Evolutionary conservation across 1,140 invertebrate genomes (phyloP), one percentile per base, ranked within the genome.

Genomic region (Apis florea): DNA sequence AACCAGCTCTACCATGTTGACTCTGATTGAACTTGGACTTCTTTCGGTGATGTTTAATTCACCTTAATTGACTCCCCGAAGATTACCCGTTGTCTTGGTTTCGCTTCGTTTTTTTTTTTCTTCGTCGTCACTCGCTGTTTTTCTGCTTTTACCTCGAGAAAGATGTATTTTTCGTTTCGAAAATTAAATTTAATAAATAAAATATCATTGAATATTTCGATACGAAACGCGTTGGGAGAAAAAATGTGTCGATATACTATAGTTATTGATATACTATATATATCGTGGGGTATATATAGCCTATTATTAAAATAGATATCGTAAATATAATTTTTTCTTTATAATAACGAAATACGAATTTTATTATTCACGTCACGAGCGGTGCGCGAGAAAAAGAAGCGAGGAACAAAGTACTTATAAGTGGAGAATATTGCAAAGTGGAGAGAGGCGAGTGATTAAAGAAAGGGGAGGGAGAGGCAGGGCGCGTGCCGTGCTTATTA

Each of bases 401-500:
- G 71, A 58, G 79, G 17, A 68, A 53, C 53, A 81, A 75, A 82
- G 54, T 77, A 40, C 31, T 40, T 40, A 40, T 40, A 40, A 40
- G 31, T 40, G 31, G 31, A 40, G 49, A 78, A 31, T 82, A 63
- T 76, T 47, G n/a, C 17, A 77, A 61, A 78, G 70, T 74, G 58
- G 53, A 51, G 79, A 77, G 58, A 21, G 49, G 58, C 17, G 51
- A 72, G 17, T 26, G 56, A 63, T 61, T 31, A 61, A 82, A 63
- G 73, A 21, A 81, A 67, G 75, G 63, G 73, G 83, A 13, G 72
- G 83, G 86, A 78, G 75, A 24, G 24, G 70, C 73, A 83, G 82
- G 90, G 89, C 91, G 91, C 91, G 91, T 92, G 91, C 91, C 90
- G 87, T 87, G 87, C 89, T 91, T 90, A 91, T 90, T 91, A 91